phyloP scores from a whole-genome alignment of 2,888 invertebrate genomes.

The Peribatodes rhomboidaria region DNA sequence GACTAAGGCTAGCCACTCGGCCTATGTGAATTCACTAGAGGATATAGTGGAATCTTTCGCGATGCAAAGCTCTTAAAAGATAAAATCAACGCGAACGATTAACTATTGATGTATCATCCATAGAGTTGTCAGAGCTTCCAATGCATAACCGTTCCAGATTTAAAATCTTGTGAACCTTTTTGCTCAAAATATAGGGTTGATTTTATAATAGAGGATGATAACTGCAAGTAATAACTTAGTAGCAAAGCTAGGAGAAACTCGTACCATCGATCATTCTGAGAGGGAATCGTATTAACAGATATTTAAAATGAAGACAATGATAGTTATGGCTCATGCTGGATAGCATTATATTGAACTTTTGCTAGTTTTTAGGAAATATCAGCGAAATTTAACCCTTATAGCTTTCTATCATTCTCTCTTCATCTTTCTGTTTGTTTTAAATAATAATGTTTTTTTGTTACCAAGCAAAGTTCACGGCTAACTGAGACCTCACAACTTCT shows the following conservation, averaged over 20 bases:
- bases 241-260: constrained; percentile 61
- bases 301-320: constrained; percentile 66
- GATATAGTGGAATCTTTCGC: constrained; percentile 10
- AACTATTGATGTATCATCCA: constrained; percentile 66
- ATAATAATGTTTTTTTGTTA: too few relatives aligned
- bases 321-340: constrained; percentile 49
- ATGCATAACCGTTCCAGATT: constrained; percentile 45
- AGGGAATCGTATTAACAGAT: constrained; percentile 64
- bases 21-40: too few relatives aligned
- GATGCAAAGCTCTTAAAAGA: constrained; percentile 37
- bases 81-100: constrained; percentile 51
- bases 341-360: too few relatives aligned
- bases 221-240: constrained; percentile 62
- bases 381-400: too few relatives aligned
- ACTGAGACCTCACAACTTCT: too few relatives aligned
- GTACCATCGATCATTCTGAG: constrained; percentile 69
- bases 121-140: constrained; percentile 65
- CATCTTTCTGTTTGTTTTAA: too few relatives aligned
- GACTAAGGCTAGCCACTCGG: too few relatives aligned
- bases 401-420: too few relatives aligned
- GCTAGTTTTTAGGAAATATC: too few relatives aligned
- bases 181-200: constrained; percentile 38
- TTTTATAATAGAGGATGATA: constrained; percentile 43
- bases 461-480: too few relatives aligned
- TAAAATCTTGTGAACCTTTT: constrained; percentile 38